Evolutionary conservation across 2,888 invertebrate species (phyloP), one percentile per base, ranked within the genome.

Genomic region (Hypena proboscidalis): DNA sequence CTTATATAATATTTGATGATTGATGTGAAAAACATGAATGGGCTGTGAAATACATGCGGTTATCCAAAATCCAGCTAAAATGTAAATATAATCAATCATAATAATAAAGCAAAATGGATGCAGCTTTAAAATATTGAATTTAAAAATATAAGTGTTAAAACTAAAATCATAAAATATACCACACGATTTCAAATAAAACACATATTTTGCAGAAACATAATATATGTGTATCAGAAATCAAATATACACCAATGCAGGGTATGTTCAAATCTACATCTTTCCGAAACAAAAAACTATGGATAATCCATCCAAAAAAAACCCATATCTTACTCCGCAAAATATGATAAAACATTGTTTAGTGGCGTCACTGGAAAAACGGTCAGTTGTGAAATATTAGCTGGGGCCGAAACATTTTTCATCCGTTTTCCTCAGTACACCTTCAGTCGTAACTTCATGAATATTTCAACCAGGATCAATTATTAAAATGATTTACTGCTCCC

Each of bases 401-500:
- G 67, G 70, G 73, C 62, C 58, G 66, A 70, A 80, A 74, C 81
- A 83, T 83, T 87, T 87, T 84, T 87, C 85, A 83, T 84, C 80
- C 78, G 77, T 80, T 85, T 83, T 81, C 77, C 68, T 63, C 59
- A 67, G 72, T 74, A 77, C 77, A 81, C 84, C 81, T 85, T 77
- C 78, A 74, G 77, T 54, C 74, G 75, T 76, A 83, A 81, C 75
- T 85, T 84, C 84, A 87, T 90, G 89, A 89, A 90, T 90, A 89
- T 90, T 89, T 88, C 81, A 80, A 67, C 66, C 72, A 62, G 74
- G 84, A 89, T 90, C 86, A 89, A 89, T 90, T 90, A 90, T 90
- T 90, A 87, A 90, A 85, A 90, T 90, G 88, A 90, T 90, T 89
- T 90, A 90, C 85, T 83, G 75, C 82, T 75, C 72, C 66, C 70